phyloP scores from a whole-genome alignment of 2,888 invertebrate species.

The Heliconius charithonia region DNA sequence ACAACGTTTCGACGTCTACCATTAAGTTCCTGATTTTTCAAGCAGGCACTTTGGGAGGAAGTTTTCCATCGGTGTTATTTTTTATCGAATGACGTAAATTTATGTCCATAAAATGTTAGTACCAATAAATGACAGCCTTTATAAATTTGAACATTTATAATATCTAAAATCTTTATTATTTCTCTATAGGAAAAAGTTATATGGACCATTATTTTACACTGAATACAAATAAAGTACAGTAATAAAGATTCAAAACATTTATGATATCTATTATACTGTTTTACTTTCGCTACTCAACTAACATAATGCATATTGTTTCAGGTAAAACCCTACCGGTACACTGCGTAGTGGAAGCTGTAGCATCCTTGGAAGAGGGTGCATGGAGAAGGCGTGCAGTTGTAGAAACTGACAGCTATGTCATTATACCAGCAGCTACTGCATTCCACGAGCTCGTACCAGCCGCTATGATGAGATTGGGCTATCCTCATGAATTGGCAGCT shows the following conservation, averaged over 20 bases:
- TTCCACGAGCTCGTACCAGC: slow-evolving; percentile 96
- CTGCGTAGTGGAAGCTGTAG: slow-evolving; percentile 96
- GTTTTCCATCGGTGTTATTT: slow-evolving; percentile 46
- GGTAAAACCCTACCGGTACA: slow-evolving; percentile 93
- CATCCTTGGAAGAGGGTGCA: slow-evolving; percentile 86
- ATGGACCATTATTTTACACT: background rate
- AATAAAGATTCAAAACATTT: background rate
- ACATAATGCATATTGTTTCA: slow-evolving; percentile 52
- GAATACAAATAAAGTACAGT: slow-evolving; percentile 1
- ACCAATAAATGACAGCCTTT: background rate
- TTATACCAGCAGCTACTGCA: slow-evolving; percentile 95
- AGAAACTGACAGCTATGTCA: slow-evolving; percentile 97
- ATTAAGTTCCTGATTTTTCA: slow-evolving; percentile 68
- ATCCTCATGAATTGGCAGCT: slow-evolving; percentile 92
- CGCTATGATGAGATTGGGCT: slow-evolving; percentile 95
- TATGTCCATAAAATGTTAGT: background rate
- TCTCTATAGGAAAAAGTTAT: background rate
- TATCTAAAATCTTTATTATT: background rate
- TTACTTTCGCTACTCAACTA: background rate
- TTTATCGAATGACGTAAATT: background rate
- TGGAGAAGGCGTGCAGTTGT: slow-evolving; percentile 88
- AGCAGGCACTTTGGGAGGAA: slow-evolving; percentile 49
- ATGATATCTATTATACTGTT: background rate
- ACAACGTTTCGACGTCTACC: slow-evolving; percentile 69
- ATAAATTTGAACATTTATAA: background rate